Conservation (phyloP, 2,888 invertebrate genomes). For the Eupithecia tripunctaria region DNA sequence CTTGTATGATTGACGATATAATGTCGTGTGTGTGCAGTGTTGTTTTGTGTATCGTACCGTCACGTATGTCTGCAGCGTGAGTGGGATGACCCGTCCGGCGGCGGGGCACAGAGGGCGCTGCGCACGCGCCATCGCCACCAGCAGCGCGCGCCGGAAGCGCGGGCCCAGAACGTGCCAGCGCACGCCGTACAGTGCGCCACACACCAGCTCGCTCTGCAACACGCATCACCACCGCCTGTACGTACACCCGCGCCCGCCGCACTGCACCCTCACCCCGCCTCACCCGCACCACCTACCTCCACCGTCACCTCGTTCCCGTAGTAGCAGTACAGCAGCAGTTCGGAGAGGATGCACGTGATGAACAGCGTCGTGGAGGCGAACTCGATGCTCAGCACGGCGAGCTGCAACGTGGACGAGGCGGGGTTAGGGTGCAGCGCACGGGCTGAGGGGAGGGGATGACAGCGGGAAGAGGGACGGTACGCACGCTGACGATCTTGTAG, state of each 20-base stretch:
- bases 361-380: slow-evolving; percentile 82
- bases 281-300: slow-evolving; percentile 63
- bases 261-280: slow-evolving; percentile 45
- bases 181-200: slow-evolving; percentile 69
- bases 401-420: slow-evolving; percentile 46
- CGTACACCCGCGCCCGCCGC: slow-evolving; percentile 57
- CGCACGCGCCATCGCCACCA: slow-evolving; percentile 76
- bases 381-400: slow-evolving; percentile 68
- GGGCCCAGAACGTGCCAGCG: slow-evolving; percentile 59
- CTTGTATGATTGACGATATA: no score
- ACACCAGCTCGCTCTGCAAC: slow-evolving; percentile 71
- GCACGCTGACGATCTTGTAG: slow-evolving; percentile 73
- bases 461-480: slow-evolving; percentile 40
- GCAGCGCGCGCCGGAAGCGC: slow-evolving; percentile 62
- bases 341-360: slow-evolving; percentile 81
- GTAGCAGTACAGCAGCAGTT: slow-evolving; percentile 84
- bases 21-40: neutral
- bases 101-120: slow-evolving; percentile 75
- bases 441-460: no score
- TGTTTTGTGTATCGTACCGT: slow-evolving; percentile 52
- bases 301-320: slow-evolving; percentile 83
- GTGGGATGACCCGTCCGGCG: slow-evolving; percentile 77
- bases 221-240: neutral
- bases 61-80: slow-evolving; percentile 80
- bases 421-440: neutral